phyloP scores from a whole-genome alignment of 2,888 invertebrate species.

The Digitonthophagus gazella region DNA sequence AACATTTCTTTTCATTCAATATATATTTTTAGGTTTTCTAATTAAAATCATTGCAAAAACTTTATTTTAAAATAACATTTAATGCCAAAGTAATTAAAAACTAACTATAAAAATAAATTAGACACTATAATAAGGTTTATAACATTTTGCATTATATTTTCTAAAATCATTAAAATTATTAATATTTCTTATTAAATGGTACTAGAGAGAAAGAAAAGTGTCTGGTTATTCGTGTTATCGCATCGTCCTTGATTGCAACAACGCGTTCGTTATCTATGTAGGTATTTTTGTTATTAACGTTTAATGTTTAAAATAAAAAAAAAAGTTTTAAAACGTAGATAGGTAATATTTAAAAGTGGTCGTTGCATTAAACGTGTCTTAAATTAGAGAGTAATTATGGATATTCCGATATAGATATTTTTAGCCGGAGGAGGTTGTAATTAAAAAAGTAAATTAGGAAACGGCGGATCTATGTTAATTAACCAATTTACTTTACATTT shows the following conservation, averaged over 20 bases:
- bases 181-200: too few species aligned
- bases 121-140: too few species aligned
- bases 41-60: too few species aligned
- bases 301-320: neutral
- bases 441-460: neutral
- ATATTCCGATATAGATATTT: neutral
- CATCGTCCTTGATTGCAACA: neutral
- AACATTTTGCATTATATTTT: too few species aligned
- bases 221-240: neutral
- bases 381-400: neutral
- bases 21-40: too few species aligned
- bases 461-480: neutral
- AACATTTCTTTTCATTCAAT: too few species aligned
- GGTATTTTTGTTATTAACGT: neutral
- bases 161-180: too few species aligned
- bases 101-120: too few species aligned
- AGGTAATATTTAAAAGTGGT: neutral
- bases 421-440: neutral
- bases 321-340: neutral
- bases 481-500: too few species aligned
- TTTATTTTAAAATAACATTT: too few species aligned
- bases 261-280: neutral
- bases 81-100: too few species aligned
- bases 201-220: neutral
- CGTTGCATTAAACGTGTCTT: too few species aligned